These are phyloP conservation scores for Phenganax subtilis DNA, from an alignment of 92 coral and sea anemone genomes.

Conservation along the genomic window DNA sequence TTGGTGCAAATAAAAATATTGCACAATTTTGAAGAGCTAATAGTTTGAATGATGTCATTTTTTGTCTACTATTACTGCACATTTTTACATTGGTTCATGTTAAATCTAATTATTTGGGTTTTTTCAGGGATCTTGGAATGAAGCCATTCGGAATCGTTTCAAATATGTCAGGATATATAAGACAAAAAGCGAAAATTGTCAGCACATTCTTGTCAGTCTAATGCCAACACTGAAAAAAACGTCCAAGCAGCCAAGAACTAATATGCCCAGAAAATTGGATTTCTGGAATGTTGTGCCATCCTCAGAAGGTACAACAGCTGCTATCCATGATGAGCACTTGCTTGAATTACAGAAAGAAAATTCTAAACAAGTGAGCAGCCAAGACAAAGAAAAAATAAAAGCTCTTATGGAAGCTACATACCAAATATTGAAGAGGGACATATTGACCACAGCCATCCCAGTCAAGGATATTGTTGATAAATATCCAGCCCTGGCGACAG, in stretches of 20 bases:
- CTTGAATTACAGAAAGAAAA: slow-evolving; percentile 1
- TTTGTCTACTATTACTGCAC: not conserved
- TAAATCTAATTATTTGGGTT: not conserved
- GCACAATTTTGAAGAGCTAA: not conserved
- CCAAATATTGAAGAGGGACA: not conserved
- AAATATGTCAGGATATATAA: not conserved
- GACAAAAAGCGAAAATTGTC: not conserved
- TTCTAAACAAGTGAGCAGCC: too few relatives aligned
- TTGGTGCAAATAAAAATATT: too few relatives aligned
- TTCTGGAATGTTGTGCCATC: slow-evolving; percentile 12
- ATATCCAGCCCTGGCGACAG: slow-evolving; percentile 2
- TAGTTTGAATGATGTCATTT: not conserved
- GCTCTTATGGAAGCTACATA: slow-evolving; percentile 5
- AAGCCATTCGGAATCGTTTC: not conserved
- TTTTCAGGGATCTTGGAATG: slow-evolving; percentile 2
- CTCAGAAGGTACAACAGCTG: not conserved
- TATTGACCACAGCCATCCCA: not conserved
- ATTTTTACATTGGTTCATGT: not conserved
- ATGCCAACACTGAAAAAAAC: not conserved
- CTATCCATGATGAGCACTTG: not conserved
- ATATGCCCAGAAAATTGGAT: not conserved
- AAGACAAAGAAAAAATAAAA: slow-evolving; percentile 1
- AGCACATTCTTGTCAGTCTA: not conserved
- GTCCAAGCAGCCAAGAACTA: slow-evolving; percentile 1
- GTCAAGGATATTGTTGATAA: not conserved